Percentiles rank a stretch among this genome's conserved stretches.
These are phyloP conservation scores for Sitophilus oryzae DNA, from an alignment of 1,140 invertebrate genomes.

Conservation along the genomic window DNA sequence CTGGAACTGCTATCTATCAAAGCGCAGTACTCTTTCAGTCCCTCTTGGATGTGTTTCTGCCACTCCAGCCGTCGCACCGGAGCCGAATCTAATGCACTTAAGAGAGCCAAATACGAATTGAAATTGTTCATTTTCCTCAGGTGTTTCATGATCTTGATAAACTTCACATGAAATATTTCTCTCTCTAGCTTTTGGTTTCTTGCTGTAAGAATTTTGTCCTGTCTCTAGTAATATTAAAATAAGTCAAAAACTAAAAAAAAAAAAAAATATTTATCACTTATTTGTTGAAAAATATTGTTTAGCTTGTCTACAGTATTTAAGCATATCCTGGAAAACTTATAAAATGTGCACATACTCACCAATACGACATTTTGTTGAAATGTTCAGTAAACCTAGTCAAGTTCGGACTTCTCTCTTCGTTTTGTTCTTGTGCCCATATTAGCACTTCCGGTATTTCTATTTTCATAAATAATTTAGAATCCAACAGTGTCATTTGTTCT, in stretches of 20 bases:
- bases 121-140: slow-evolving; percentile 97
- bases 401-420: slow-evolving; percentile 94
- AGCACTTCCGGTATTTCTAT: slow-evolving; percentile 96
- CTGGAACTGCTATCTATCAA: slow-evolving; percentile 95
- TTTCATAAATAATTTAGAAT: slow-evolving; percentile 91
- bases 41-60: slow-evolving; percentile 88
- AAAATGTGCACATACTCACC: slow-evolving; percentile 50
- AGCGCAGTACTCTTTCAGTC: slow-evolving; percentile 87
- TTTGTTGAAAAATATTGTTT: neutral
- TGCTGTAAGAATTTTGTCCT: slow-evolving; percentile 70
- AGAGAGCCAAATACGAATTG: slow-evolving; percentile 93
- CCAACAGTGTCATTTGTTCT: slow-evolving; percentile 97
- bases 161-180: slow-evolving; percentile 89
- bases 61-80: slow-evolving; percentile 92
- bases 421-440: slow-evolving; percentile 95
- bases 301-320: neutral
- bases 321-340: no score
- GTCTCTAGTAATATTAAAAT: slow-evolving; percentile 50
- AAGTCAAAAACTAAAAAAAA: neutral
- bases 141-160: slow-evolving; percentile 98
- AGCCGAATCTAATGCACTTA: slow-evolving; percentile 94
- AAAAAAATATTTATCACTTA: neutral
- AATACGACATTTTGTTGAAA: slow-evolving; percentile 99
- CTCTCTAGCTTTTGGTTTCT: slow-evolving; percentile 85
- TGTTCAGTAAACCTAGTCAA: slow-evolving; percentile 96